Conservation (phyloP, 53 echinoderm and acorn worm genomes). For the Crossaster papposus region DNA sequence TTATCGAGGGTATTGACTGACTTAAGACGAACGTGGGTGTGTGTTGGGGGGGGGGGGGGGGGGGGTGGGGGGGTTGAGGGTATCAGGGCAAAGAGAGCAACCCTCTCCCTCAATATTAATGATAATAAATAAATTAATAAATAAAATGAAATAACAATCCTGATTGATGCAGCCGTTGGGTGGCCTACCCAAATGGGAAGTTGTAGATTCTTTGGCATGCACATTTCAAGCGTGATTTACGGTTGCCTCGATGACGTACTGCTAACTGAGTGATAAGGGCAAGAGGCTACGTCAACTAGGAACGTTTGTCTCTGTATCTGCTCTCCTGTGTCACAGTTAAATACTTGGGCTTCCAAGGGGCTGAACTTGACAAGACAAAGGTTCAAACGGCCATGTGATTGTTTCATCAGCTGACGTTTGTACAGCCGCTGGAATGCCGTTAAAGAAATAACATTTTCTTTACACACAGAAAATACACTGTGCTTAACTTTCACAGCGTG, state of each 20-base stretch:
- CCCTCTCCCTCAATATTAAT: no score
- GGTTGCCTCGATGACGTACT: neutral
- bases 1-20: slow-evolving; percentile 9
- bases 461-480: slow-evolving; percentile 21
- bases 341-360: neutral
- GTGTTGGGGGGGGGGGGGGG: neutral
- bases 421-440: slow-evolving; percentile 1
- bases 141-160: neutral
- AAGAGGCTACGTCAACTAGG: neutral
- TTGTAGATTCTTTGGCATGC: slow-evolving; percentile 2
- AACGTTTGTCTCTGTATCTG: neutral
- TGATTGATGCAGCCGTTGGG: slow-evolving; percentile 2
- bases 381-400: slow-evolving; percentile 30
- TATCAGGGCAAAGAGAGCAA: neutral
- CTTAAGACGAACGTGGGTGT: neutral
- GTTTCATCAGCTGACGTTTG: slow-evolving; percentile 49
- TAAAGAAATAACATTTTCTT: slow-evolving; percentile 7
- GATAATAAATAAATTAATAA: neutral
- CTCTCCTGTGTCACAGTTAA: slow-evolving; percentile 15
- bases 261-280: neutral
- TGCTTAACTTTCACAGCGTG: slow-evolving; percentile 23
- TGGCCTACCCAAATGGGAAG: slow-evolving; percentile 10
- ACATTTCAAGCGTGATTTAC: slow-evolving; percentile 48
- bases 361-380: slow-evolving; percentile 23
- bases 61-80: neutral